Evolutionary conservation across 2,888 invertebrate species (phyloP).

Genomic region (Ischnura elegans): DNA sequence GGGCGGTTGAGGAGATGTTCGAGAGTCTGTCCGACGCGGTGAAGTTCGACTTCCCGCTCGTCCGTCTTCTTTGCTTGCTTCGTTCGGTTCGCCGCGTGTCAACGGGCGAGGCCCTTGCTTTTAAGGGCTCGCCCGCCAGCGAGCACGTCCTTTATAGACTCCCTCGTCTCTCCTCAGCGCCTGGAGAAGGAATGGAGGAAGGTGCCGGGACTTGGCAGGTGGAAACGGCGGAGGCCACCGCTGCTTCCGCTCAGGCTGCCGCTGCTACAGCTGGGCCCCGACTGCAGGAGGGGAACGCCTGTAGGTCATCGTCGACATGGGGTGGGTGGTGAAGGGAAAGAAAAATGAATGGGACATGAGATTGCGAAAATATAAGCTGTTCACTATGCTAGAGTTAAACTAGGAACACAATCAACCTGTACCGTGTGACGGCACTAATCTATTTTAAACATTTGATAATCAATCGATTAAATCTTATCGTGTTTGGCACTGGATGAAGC

Average conservation of each 20-base stretch:
- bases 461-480: too few relatives aligned
- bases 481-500: too few relatives aligned
- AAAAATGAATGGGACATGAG: too few relatives aligned
- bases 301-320: not conserved
- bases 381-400: too few relatives aligned
- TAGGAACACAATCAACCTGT: too few relatives aligned
- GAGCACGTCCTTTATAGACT: not conserved
- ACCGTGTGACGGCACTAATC: too few relatives aligned
- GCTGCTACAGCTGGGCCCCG: conserved; percentile 64
- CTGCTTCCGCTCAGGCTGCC: conserved; percentile 54
- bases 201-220: conserved; percentile 62
- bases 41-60: not conserved
- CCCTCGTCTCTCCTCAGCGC: conserved; percentile 27
- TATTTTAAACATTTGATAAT: too few relatives aligned
- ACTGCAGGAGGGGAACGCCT: conserved; percentile 66
- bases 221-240: conserved; percentile 61
- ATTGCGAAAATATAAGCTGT: too few relatives aligned
- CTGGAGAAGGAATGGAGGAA: conserved; percentile 63
- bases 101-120: not conserved
- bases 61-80: not conserved
- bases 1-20: conserved; percentile 42
- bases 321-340: not conserved
- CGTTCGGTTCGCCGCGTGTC: conserved; percentile 45
- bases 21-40: not conserved
- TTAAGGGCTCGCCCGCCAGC: not conserved